Base-by-base conservation (phyloP, 2,888 invertebrate species). In the Zygogramma bicolorata region DNA sequence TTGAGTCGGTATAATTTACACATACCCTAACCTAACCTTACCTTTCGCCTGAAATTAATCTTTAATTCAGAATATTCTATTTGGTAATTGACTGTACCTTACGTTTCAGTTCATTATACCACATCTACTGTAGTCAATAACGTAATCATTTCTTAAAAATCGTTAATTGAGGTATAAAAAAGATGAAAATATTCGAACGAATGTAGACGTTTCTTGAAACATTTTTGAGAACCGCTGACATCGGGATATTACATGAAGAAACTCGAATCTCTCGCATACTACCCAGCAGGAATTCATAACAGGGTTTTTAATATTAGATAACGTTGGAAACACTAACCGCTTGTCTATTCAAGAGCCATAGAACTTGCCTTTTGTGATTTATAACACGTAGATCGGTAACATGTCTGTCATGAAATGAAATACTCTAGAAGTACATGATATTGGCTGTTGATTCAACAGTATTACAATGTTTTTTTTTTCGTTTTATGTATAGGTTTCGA, bases 331-430 rank as follows among this genome's bases (percentile, higher is more conserved):
- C 42, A 38, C 71, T 53, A 68, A 69, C 66, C 34, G 58, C 62
- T 61, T 57, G 31, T 57, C 75, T 66, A 72, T 75, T 75, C 75
- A 70, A 53, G 60, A 75, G 67, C 75, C 8, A 72, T 75, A 70
- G 67, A 65, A 63, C 20, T 20, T 31, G 61, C 42, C 20, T 20
- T 13, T 13, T 60, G 58, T 69, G 73, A 73, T 73, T 73, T 67
- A 63, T 57, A 13, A 53, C n/a, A 13, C 13, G n/a, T 13, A 27
- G 25, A 53, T 53, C 53, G 53, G 25, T 53, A 53, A 0, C 3
- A 10, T 25, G 22, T 53, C 53, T 25, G 22, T 10, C 25, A 22
- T n/a, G 15, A 10, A 38, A 38, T 38, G 38, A 38, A 13, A n/a
- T n/a, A n/a, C n/a, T n/a, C n/a, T n/a, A n/a, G n/a, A n/a, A n/a